Percentiles rank a stretch among this genome's conserved stretches.
phyloP scores from a whole-genome alignment of 1,140 invertebrate genomes.

The Episyrphus balteatus region DNA sequence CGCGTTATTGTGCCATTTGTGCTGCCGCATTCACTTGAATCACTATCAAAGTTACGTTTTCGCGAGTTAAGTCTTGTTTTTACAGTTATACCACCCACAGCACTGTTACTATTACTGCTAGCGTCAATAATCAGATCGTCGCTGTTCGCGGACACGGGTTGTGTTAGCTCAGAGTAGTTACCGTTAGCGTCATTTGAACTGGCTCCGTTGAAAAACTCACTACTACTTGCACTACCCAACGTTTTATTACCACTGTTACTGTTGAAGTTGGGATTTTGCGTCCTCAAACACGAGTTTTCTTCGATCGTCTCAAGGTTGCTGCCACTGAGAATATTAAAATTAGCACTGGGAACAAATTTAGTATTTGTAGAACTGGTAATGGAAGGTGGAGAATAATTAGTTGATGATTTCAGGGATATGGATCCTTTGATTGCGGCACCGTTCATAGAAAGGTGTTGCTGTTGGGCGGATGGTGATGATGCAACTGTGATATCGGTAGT shows the following conservation, averaged over 20 bases:
- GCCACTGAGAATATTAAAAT: slow-evolving; percentile 1
- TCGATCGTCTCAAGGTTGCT: slow-evolving; percentile 22
- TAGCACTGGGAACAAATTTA: slow-evolving; percentile 1
- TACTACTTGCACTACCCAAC: neutral
- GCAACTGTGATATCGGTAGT: neutral
- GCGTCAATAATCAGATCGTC: slow-evolving; percentile 5
- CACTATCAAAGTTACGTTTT: slow-evolving; percentile 27
- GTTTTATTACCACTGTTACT: slow-evolving; percentile 1
- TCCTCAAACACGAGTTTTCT: slow-evolving; percentile 12
- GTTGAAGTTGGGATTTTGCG: slow-evolving; percentile 4
- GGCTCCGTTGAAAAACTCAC: neutral
- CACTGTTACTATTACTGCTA: slow-evolving; percentile 13
- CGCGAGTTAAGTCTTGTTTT: slow-evolving; percentile 16
- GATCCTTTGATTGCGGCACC: neutral
- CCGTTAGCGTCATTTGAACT: slow-evolving; percentile 17
- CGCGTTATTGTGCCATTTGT: slow-evolving; percentile 21
- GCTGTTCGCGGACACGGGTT: neutral
- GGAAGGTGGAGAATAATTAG: neutral
- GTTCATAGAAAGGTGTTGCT: neutral
- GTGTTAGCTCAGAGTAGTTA: slow-evolving; percentile 11
- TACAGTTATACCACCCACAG: slow-evolving; percentile 8
- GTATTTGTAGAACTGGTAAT: neutral
- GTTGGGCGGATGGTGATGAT: neutral
- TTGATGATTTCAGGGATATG: neutral
- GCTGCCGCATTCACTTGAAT: slow-evolving; percentile 9